Conservation (phyloP, 2,797 vertebrate species). For the Cyclopterus lumpus region DNA sequence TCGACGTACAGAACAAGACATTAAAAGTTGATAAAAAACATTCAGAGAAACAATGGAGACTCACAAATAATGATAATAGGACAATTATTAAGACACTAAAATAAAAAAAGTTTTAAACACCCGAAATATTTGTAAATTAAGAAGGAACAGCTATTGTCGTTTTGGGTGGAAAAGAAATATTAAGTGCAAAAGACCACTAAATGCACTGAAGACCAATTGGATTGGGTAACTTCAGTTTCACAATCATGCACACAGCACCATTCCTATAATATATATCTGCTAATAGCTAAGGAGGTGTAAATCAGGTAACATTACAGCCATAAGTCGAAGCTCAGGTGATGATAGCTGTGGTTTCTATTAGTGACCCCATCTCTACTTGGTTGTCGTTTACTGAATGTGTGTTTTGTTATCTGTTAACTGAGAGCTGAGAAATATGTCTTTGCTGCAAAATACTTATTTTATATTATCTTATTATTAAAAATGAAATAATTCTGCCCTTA, state of each 20-base stretch:
- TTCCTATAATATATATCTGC: background rate
- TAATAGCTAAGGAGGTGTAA: background rate
- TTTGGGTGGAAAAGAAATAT: background rate
- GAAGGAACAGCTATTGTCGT: background rate
- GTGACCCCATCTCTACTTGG: background rate
- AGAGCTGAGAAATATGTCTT: background rate
- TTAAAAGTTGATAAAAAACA: slow-evolving; percentile 16
- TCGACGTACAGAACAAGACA: slow-evolving; percentile 1
- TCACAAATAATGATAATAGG: background rate
- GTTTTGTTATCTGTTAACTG: slow-evolving; percentile 3
- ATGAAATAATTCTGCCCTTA: background rate
- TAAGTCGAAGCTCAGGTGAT: background rate
- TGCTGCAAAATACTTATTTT: background rate
- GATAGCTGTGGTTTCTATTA: background rate
- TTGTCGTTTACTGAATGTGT: background rate
- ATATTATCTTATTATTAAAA: background rate
- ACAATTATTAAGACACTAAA: slow-evolving; percentile 14
- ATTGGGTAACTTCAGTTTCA: background rate
- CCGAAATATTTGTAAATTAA: background rate
- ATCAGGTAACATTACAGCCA: slow-evolving; percentile 9
- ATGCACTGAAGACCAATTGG: background rate
- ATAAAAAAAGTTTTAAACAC: slow-evolving; percentile 10
- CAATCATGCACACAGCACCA: slow-evolving; percentile 31
- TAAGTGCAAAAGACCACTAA: background rate
- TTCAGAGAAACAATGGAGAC: slow-evolving; percentile 6